phyloP scores from a whole-genome alignment of 2,888 invertebrate species.

The Lissonota sp. region DNA sequence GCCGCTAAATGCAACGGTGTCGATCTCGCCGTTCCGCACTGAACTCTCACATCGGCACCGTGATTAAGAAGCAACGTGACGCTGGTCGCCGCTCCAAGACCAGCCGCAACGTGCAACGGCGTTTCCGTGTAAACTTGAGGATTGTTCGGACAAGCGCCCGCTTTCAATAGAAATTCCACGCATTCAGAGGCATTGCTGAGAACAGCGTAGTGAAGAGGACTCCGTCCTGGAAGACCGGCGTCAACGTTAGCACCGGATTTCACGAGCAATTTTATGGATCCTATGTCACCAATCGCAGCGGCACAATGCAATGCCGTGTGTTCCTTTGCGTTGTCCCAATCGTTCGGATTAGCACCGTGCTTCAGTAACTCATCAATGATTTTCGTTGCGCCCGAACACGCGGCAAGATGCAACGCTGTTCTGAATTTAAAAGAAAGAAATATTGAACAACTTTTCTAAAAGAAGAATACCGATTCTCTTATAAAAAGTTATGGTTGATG shows the following conservation, averaged over 20 bases:
- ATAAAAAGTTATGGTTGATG: no score
- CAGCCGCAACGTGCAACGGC: constrained; percentile 92
- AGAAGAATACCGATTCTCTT: no score
- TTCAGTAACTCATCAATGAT: constrained; percentile 90
- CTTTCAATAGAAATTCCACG: constrained; percentile 89
- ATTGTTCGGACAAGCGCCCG: constrained; percentile 93
- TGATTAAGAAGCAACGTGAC: constrained; percentile 90
- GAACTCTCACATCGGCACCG: constrained; percentile 92
- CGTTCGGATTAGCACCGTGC: constrained; percentile 88
- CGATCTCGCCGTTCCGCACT: constrained; percentile 88
- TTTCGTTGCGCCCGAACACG: constrained; percentile 90
- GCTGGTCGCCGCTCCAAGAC: constrained; percentile 89
- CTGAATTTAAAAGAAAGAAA: constrained; percentile 82
- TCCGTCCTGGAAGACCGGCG: constrained; percentile 88
- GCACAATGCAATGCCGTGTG: constrained; percentile 92
- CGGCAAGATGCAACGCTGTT: constrained; percentile 91
- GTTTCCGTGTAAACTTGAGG: constrained; percentile 94
- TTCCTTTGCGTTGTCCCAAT: constrained; percentile 89
- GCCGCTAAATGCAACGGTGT: constrained; percentile 95
- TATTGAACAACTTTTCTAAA: no score
- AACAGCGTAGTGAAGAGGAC: constrained; percentile 94
- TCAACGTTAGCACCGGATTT: constrained; percentile 92
- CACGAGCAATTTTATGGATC: constrained; percentile 88
- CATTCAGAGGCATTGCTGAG: constrained; percentile 91
- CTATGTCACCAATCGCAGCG: constrained; percentile 87